Base-by-base conservation (phyloP, 2,113 vertebrate species). In the Corydoras sp. region DNA sequence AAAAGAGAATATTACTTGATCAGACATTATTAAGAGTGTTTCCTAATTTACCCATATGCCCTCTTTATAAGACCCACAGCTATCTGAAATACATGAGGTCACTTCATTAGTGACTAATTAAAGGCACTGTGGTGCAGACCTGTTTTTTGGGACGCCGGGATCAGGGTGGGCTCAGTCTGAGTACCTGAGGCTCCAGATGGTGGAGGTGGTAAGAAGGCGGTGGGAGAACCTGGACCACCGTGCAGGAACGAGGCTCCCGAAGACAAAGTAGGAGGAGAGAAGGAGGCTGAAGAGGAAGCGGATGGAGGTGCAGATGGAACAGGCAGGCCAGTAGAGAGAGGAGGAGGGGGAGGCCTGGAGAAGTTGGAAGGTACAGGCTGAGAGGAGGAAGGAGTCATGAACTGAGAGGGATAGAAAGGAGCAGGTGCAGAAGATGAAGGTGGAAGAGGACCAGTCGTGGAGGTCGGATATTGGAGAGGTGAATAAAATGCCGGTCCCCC, bases 141-240 rank as follows among this genome's bases (percentile, higher is more conserved):
- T 93, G 92, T 93, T 92, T 85, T 93, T 83, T 92, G 91, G 84
- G 90, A 93, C 85, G 92, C 90, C 75, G 92, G 90, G 83, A 89
- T 87, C 82, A 89, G 90, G 80, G 85, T 87, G 77, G 86, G 68
- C 79, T 89, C 89, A 88, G 89, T 86, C 87, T 89, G 88, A 88
- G 90, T 98, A 98, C 97, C 97, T 98, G 96, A 92, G 86, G 89
- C 81, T 95, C 93, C 93, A 72, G 89, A 24, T 0, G 79, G 77
- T 68, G 85, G 89, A 79, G 91, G 90, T 62, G 88, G 90, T 24
- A 88, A 83, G 86, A 91, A 92, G 13, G 92, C 85, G 61, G 90
- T 88, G 80, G 95, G 93, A 88, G 87, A 94, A 87, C 95, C 95
- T 15, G 93, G 94, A 66, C 93, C 92, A 74, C 90, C 93, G 87